Evolutionary conservation across 2,797 vertebrate genomes (phyloP).

Genomic region (Oceanodroma leucorhoa): DNA sequence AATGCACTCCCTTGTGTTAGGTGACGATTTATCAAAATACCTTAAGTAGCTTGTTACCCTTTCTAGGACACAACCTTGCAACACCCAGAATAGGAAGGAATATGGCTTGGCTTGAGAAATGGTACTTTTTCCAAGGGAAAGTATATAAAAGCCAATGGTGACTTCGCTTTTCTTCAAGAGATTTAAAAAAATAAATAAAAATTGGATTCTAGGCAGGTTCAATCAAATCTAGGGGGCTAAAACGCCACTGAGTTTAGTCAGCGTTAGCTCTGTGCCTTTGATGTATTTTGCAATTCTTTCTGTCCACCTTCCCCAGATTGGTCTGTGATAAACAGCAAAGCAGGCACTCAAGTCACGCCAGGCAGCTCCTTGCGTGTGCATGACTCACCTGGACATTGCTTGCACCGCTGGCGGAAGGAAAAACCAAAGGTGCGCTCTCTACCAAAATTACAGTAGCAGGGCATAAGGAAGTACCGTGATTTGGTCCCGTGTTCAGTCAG

Average conservation of each 20-base stretch:
- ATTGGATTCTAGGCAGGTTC: neutral
- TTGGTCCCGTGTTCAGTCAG: neutral
- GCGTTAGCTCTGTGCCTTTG: neutral
- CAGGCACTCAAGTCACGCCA: neutral
- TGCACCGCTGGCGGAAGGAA: neutral
- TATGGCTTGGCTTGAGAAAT: neutral
- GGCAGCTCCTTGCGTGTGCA: accelerated
- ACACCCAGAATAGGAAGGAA: neutral
- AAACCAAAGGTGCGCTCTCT: neutral
- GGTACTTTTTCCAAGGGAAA: neutral
- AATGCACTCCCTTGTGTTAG: neutral
- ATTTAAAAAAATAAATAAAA: neutral
- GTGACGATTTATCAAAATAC: neutral
- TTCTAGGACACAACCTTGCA: neutral
- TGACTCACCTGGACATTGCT: neutral
- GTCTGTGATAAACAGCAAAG: neutral
- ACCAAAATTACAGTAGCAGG: accelerated
- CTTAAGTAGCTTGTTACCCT: neutral
- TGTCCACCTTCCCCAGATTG: neutral
- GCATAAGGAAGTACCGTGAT: accelerated
- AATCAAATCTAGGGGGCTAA: neutral
- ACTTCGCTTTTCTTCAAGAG: neutral
- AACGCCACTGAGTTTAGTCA: accelerated
- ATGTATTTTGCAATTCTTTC: neutral
- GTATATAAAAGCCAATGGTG: neutral